These are phyloP conservation scores for Plemyria rubiginata DNA, from an alignment of 2,888 invertebrate genomes.

Conservation along the genomic window DNA sequence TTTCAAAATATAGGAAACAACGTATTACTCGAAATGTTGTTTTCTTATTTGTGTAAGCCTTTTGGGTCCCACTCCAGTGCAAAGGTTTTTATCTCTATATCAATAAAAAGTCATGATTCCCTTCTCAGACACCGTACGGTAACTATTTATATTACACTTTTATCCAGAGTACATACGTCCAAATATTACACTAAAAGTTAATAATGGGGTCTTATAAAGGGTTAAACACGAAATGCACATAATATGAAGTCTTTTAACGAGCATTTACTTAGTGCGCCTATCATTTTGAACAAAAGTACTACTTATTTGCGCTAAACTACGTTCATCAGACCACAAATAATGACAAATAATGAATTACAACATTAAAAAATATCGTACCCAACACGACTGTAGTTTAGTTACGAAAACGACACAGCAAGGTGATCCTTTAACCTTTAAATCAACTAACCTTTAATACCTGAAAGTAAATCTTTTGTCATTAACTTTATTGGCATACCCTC, in stretches of 20 bases:
- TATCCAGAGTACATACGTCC: too few relatives aligned
- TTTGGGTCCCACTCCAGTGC: too few relatives aligned
- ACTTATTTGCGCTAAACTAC: not conserved
- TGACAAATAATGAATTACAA: slow-evolving; percentile 18
- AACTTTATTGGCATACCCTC: slow-evolving; percentile 44
- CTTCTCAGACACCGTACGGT: too few relatives aligned
- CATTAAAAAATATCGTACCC: slow-evolving; percentile 30
- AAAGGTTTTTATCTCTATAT: too few relatives aligned
- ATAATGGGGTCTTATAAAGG: too few relatives aligned
- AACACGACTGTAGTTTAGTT: slow-evolving; percentile 32
- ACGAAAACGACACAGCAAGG: slow-evolving; percentile 49
- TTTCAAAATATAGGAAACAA: too few relatives aligned
- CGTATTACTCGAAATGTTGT: too few relatives aligned
- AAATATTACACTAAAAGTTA: too few relatives aligned
- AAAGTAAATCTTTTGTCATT: slow-evolving; percentile 50
- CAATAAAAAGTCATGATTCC: too few relatives aligned
- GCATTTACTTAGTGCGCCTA: slow-evolving; percentile 8
- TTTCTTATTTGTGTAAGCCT: too few relatives aligned
- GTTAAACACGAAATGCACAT: too few relatives aligned
- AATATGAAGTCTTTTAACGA: not conserved
- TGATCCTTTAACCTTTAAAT: slow-evolving; percentile 51
- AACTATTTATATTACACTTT: too few relatives aligned
- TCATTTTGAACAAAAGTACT: slow-evolving; percentile 5
- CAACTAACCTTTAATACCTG: slow-evolving; percentile 52
- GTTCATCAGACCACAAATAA: slow-evolving; percentile 2